Evolutionary conservation across 2,888 invertebrate species (phyloP).

Genomic region (Athripsodes cinereus): DNA sequence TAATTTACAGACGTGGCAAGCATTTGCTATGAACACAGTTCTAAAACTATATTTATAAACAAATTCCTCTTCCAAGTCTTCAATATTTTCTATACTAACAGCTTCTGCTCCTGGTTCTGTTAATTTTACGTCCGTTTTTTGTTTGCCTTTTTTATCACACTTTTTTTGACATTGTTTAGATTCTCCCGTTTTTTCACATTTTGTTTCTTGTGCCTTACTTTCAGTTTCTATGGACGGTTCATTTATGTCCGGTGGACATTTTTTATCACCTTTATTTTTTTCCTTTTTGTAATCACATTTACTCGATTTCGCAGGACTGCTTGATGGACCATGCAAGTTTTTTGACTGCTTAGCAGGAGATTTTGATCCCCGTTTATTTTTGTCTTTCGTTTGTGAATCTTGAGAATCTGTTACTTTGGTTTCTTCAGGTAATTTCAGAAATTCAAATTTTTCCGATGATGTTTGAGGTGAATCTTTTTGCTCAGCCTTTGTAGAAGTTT

Average conservation of each 20-base stretch:
- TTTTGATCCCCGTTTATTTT: slow-evolving; percentile 13
- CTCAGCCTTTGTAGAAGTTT: too few species aligned
- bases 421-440: slow-evolving; percentile 16
- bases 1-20: slow-evolving; percentile 51
- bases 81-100: slow-evolving; percentile 30
- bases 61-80: slow-evolving; percentile 53
- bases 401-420: not conserved
- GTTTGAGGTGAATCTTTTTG: not conserved
- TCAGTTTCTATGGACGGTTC: not conserved
- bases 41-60: slow-evolving; percentile 62
- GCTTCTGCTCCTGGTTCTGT: not conserved
- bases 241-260: not conserved
- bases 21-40: slow-evolving; percentile 54
- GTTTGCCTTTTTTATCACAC: slow-evolving; percentile 4
- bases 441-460: slow-evolving; percentile 16
- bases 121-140: not conserved
- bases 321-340: slow-evolving; percentile 50
- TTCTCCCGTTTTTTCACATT: not conserved
- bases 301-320: slow-evolving; percentile 51
- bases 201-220: not conserved
- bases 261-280: slow-evolving; percentile 37
- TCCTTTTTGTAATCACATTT: slow-evolving; percentile 48
- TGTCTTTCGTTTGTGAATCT: not conserved
- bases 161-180: slow-evolving; percentile 28
- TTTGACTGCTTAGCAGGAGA: slow-evolving; percentile 35